Conservation (phyloP, 2,113 vertebrate species). For the Turdus rufiventris region DNA sequence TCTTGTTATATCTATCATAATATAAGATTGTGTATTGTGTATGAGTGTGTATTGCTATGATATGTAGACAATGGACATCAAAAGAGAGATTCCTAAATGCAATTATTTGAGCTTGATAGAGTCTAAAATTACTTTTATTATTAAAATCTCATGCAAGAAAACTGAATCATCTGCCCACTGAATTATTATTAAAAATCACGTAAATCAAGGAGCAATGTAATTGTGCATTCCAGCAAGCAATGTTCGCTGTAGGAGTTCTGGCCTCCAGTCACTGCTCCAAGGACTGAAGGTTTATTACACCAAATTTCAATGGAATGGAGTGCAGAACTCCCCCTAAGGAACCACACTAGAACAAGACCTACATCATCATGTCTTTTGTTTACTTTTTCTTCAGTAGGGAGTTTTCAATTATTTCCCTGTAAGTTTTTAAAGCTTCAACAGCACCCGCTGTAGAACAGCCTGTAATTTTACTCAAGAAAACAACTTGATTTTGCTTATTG, state of each 20-base stretch:
- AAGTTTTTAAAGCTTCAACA: not conserved
- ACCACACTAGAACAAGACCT: rapidly evolving
- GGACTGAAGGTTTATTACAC: not conserved
- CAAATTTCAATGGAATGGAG: not conserved
- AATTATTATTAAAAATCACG: not conserved
- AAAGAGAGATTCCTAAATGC: not conserved
- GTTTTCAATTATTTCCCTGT: not conserved
- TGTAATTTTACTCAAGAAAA: not conserved
- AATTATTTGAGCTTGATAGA: not conserved
- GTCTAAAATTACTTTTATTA: not conserved
- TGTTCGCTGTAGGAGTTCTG: not conserved
- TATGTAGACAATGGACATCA: not conserved
- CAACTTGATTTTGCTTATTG: not conserved
- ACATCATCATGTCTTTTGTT: not conserved
- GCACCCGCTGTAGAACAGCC: not conserved
- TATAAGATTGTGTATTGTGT: not conserved
- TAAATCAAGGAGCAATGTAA: not conserved
- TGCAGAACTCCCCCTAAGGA: not conserved
- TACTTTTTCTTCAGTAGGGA: not conserved
- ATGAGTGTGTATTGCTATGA: not conserved
- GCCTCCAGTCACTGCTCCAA: not conserved
- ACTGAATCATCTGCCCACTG: rapidly evolving
- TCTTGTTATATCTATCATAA: not conserved
- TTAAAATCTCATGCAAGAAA: not conserved
- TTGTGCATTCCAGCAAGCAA: not conserved